A percentile compares a stretch with the other conserved stretches of the same genome.
Evolutionary conservation across 2,888 invertebrate genomes (phyloP).

Genomic region (Eustalomyia histrio): DNA sequence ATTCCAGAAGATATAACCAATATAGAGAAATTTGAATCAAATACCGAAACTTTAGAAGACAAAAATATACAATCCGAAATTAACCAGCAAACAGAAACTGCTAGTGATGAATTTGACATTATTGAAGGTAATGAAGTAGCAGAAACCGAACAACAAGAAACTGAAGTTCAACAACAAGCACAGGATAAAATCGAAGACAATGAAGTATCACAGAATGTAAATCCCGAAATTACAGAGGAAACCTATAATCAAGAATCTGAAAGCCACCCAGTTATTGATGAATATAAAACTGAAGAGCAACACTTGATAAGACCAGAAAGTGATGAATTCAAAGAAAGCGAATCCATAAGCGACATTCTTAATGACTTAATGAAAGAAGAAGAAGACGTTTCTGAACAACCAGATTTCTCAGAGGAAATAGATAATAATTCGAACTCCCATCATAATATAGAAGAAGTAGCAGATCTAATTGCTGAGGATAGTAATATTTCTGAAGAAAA

Average conservation of each 20-base stretch:
- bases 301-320: conserved; percentile 1
- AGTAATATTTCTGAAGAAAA: conserved; percentile 64
- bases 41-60: neutral
- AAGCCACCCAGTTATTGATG: conserved; percentile 8
- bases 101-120: conserved; percentile 38
- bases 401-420: conserved; percentile 66
- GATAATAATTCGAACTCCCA: conserved; percentile 54
- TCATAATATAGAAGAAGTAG: conserved; percentile 26
- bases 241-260: neutral
- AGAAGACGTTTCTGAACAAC: conserved; percentile 72
- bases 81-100: conserved; percentile 14
- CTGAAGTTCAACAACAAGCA: neutral
- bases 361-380: conserved; percentile 75
- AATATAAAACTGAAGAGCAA: conserved; percentile 21
- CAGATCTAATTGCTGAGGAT: conserved; percentile 65
- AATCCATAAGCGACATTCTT: conserved; percentile 75
- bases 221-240: conserved; percentile 66
- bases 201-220: conserved; percentile 52
- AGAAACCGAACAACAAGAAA: conserved; percentile 68
- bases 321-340: conserved; percentile 72
- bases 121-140: conserved; percentile 58
- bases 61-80: conserved; percentile 14
- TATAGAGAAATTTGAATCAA: neutral
- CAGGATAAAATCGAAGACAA: conserved; percentile 16
- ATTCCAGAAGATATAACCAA: neutral